Base-by-base conservation (phyloP, 2,888 invertebrate genomes). In the Saturnia japonica region DNA sequence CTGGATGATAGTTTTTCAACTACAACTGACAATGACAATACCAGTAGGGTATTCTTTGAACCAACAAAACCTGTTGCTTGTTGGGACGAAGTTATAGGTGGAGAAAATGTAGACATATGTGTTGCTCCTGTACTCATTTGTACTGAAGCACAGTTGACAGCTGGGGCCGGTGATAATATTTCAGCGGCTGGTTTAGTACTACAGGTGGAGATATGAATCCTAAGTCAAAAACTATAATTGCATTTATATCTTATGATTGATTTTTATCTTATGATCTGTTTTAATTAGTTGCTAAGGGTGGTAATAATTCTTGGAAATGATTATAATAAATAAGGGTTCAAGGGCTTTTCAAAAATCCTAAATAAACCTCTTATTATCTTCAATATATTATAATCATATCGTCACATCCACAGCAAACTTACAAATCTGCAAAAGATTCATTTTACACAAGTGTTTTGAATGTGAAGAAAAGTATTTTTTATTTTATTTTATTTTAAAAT, bases 141-240 rank as follows among this genome's bases (percentile, higher is more conserved):
- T 82, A 97, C 97, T 0, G 95, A 96, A 77, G 97, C 97, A 0
- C 95, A 96, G 73, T 95, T 97, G 80, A 98, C 98, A 0, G 97
- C 97, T 0, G 98, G 98, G 0, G 97, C 97, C 14, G 98, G 98
- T 0, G 98, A 98, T 85, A 98, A 97, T 83, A 97, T 98, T 75
- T 97, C 97, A 0, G 97, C 97, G n/a, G 97, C 97, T 1, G 97
- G 97, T n/a, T 90, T 98, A 22, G 96, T 95, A n/a, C 90, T 96
- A 70, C 96, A 96, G 86, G 94, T 96, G 72, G 95, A 93, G 73
- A 91, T 90, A 82, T 92, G 77, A 89, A 76, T 80, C 73, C 28
- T 80, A 78, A 79, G 73, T 74, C 75, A 80, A 54, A 43, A 40
- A 25, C 60, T 68, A 68, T 72, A 72, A 28, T 70, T 68, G 42